Conservation (phyloP, 2,797 vertebrate genomes). For the Spatula clypeata region DNA sequence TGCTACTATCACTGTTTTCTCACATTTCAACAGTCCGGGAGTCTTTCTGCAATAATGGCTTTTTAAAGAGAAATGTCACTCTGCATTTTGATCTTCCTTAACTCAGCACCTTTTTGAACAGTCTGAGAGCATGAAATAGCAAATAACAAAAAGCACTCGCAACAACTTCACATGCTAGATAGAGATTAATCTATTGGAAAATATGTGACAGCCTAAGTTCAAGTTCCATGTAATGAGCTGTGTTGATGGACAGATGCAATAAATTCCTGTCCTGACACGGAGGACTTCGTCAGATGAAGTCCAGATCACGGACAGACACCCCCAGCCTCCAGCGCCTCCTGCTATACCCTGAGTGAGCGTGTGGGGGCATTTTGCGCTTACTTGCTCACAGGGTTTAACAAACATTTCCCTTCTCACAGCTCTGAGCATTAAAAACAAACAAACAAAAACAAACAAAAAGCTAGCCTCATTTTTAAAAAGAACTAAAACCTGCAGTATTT, state of each 20-base stretch:
- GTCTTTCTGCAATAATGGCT: background rate
- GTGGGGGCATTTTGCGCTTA: background rate
- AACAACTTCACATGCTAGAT: constrained; percentile 24
- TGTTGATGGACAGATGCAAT: constrained; percentile 41
- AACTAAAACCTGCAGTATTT: background rate
- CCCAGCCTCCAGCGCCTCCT: background rate
- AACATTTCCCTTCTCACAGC: background rate
- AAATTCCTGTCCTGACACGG: constrained; percentile 18
- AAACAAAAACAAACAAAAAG: too few relatives aligned
- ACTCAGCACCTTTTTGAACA: constrained; percentile 29
- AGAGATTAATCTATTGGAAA: constrained; percentile 63
- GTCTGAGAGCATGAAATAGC: constrained; percentile 47
- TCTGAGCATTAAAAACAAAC: constrained; percentile 20
- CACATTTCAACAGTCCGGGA: background rate
- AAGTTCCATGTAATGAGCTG: constrained; percentile 19
- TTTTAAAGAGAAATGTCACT: constrained; percentile 23
- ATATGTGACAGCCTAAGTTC: constrained; percentile 56
- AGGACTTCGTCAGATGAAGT: constrained; percentile 47
- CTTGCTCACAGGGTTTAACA: background rate
- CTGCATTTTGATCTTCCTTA: constrained; percentile 41
- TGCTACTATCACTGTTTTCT: background rate
- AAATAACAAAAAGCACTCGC: constrained; percentile 6
- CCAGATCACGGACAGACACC: constrained; percentile 24
- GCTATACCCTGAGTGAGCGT: background rate
- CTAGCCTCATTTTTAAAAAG: background rate